These are phyloP conservation scores for Lypha dubia DNA, from an alignment of 2,888 invertebrate genomes.

Conservation along the genomic window DNA sequence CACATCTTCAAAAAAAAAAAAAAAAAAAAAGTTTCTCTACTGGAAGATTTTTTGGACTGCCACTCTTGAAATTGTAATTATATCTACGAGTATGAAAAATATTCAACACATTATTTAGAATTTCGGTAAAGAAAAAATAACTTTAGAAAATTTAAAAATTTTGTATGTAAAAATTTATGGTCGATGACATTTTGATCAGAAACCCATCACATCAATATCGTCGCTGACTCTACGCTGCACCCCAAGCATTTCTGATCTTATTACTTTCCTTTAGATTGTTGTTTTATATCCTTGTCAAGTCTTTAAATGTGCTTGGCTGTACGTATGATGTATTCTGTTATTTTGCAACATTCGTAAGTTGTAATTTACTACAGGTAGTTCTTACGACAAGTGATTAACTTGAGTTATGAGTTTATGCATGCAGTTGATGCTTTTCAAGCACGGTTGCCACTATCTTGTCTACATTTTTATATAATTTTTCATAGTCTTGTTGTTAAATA, in stretches of 20 bases:
- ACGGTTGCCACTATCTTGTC: slow-evolving; percentile 48
- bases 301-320: slow-evolving; percentile 1
- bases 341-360: slow-evolving; percentile 41
- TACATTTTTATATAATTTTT: slow-evolving; percentile 63
- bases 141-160: too few species aligned
- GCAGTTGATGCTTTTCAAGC: slow-evolving; percentile 6
- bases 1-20: too few species aligned
- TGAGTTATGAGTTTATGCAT: slow-evolving; percentile 72
- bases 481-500: slow-evolving; percentile 50
- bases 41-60: slow-evolving; percentile 43
- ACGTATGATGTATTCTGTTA: too few species aligned
- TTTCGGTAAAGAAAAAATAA: too few species aligned
- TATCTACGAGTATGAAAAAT: too few species aligned
- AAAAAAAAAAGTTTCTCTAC: slow-evolving; percentile 35
- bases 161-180: too few species aligned
- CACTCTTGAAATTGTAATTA: slow-evolving; percentile 12
- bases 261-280: slow-evolving; percentile 24
- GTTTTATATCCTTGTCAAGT: neutral
- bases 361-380: slow-evolving; percentile 73
- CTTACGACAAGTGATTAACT: slow-evolving; percentile 74
- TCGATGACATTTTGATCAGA: too few species aligned
- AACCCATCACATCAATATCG: too few species aligned
- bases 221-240: too few species aligned
- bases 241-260: too few species aligned
- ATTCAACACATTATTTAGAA: too few species aligned